phyloP scores from a whole-genome alignment of 92 coral and sea anemone species.

The Zoanthus solanderi region DNA sequence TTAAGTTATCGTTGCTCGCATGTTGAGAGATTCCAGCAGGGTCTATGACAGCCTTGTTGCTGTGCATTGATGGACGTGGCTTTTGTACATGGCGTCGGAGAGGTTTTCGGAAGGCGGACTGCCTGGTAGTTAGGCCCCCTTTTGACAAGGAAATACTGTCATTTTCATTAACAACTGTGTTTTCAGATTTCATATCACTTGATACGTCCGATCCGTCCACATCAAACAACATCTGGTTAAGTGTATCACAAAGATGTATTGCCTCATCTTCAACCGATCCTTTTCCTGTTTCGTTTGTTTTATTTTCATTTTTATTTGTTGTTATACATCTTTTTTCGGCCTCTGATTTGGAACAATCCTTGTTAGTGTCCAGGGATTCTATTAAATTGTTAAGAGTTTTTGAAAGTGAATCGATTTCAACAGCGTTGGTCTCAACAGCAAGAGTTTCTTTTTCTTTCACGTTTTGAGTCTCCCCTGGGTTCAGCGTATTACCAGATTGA shows the following conservation, averaged over 20 bases:
- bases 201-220: slow-evolving; percentile 7
- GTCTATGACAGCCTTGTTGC: background rate
- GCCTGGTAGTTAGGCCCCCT: slow-evolving; percentile 22
- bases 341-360: background rate
- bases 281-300: background rate
- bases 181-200: slow-evolving; percentile 5
- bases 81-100: slow-evolving; percentile 23
- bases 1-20: background rate
- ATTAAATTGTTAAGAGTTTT: slow-evolving; percentile 26
- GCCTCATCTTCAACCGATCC: slow-evolving; percentile 22
- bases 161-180: background rate
- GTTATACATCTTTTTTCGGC: background rate
- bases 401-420: slow-evolving; percentile 36
- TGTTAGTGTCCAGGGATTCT: slow-evolving; percentile 30
- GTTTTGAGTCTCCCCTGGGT: background rate
- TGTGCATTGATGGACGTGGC: slow-evolving; percentile 2
- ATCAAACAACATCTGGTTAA: slow-evolving; percentile 33
- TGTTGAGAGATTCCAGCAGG: background rate
- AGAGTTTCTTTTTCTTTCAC: background rate
- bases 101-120: slow-evolving; percentile 45
- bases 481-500: slow-evolving; percentile 5
- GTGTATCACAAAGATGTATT: slow-evolving; percentile 23
- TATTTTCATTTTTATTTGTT: background rate
- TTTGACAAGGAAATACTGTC: background rate
- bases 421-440: background rate